These are phyloP conservation scores for Koerneria pararmatus DNA, from an alignment of 2,888 invertebrate species.

Conservation along the genomic window DNA sequence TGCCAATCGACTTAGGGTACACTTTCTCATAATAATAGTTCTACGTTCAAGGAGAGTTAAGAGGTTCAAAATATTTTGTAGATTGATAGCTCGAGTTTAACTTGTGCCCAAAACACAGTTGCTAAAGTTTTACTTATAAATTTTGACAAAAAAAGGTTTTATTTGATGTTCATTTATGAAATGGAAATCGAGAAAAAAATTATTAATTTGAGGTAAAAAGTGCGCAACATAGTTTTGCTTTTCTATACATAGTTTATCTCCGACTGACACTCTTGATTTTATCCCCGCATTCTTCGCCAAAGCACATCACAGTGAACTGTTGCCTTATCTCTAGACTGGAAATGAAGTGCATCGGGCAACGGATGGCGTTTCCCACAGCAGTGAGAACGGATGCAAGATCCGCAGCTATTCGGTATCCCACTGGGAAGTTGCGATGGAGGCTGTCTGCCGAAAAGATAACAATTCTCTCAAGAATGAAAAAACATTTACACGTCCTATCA, in stretches of 20 bases:
- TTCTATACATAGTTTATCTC: too few relatives aligned
- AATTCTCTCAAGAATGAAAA: conserved; percentile 4
- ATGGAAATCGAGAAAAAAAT: not conserved
- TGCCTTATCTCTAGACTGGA: conserved; percentile 53
- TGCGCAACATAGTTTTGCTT: too few relatives aligned
- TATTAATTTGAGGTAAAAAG: not conserved
- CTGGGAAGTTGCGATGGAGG: conserved; percentile 44
- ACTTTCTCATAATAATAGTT: too few relatives aligned
- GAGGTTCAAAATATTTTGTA: too few relatives aligned
- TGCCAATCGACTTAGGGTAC: too few relatives aligned
- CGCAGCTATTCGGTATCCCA: conserved; percentile 43
- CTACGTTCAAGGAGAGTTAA: too few relatives aligned
- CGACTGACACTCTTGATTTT: not conserved
- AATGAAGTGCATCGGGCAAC: conserved; percentile 54
- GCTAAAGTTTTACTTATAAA: not conserved
- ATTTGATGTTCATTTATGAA: not conserved
- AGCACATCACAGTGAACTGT: conserved; percentile 44
- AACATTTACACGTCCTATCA: not conserved
- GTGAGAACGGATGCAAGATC: conserved; percentile 52
- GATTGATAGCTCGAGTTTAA: too few relatives aligned
- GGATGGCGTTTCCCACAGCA: conserved; percentile 53
- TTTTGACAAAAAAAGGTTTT: not conserved
- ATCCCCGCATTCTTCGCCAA: conserved; percentile 24
- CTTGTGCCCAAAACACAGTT: not conserved
- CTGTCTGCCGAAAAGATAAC: conserved; percentile 28